Conservation (phyloP, 2,888 invertebrate species). For the Selenia dentaria region DNA sequence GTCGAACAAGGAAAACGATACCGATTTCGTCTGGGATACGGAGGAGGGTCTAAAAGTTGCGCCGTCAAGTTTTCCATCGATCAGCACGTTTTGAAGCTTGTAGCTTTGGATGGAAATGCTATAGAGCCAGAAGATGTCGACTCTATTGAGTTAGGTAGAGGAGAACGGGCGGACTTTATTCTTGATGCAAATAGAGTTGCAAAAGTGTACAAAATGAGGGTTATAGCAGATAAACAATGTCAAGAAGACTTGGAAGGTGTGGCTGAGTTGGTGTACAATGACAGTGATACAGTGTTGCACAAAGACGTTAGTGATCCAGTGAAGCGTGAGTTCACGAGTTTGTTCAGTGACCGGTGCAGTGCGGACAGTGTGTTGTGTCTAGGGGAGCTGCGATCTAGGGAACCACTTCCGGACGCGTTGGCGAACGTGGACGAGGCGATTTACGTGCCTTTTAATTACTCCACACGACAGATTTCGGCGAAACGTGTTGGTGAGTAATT, state of each 20-base stretch:
- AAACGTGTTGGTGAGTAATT: constrained; percentile 74
- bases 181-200: constrained; percentile 85
- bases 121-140: constrained; percentile 84
- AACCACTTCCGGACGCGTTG: constrained; percentile 80
- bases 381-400: constrained; percentile 80
- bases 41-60: constrained; percentile 88
- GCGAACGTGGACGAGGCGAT: constrained; percentile 81
- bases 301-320: constrained; percentile 57
- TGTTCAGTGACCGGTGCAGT: constrained; percentile 71
- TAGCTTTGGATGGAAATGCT: constrained; percentile 89
- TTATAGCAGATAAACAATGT: constrained; percentile 77
- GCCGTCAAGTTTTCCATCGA: constrained; percentile 87
- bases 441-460: constrained; percentile 89
- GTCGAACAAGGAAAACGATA: constrained; percentile 86
- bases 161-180: constrained; percentile 91
- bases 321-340: constrained; percentile 67
- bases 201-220: constrained; percentile 86
- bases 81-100: constrained; percentile 86
- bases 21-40: constrained; percentile 87
- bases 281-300: constrained; percentile 50
- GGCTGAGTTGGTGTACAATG: constrained; percentile 78
- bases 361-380: constrained; percentile 82
- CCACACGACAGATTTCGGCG: constrained; percentile 70
- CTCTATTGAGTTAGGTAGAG: constrained; percentile 86
- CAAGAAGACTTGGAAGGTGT: constrained; percentile 76